Evolutionary conservation across 2,888 invertebrate genomes (phyloP).

Genomic region (Ochlodes sylvanus): DNA sequence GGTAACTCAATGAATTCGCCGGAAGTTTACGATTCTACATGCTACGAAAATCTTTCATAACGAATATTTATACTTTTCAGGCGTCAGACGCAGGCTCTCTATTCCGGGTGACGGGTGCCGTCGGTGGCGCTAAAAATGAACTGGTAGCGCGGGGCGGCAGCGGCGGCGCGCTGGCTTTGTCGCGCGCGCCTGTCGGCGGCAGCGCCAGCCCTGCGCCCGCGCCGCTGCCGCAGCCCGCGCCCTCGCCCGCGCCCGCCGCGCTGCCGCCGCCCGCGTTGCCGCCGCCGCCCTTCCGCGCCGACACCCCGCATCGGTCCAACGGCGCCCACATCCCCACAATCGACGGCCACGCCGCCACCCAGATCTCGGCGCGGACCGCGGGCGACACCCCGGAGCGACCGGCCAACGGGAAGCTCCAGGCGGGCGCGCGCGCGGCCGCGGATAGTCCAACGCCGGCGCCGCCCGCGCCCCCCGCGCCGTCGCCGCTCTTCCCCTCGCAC

Average conservation of each 20-base stretch:
- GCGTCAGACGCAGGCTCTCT: slow-evolving; percentile 77
- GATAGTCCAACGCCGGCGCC: slow-evolving; percentile 79
- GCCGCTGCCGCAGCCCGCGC: slow-evolving; percentile 88
- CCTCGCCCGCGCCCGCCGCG: slow-evolving; percentile 89
- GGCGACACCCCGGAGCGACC: slow-evolving; percentile 77
- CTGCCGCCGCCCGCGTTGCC: slow-evolving; percentile 87
- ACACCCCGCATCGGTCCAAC: slow-evolving; percentile 71
- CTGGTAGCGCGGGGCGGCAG: slow-evolving; percentile 88
- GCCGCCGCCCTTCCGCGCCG: slow-evolving; percentile 86
- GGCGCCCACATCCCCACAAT: slow-evolving; percentile 77
- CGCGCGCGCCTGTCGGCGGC: slow-evolving; percentile 86
- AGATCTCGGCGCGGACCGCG: slow-evolving; percentile 73
- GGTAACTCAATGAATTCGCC: too few species aligned
- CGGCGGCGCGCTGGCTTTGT: slow-evolving; percentile 85
- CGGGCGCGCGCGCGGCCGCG: slow-evolving; percentile 77
- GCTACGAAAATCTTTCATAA: too few species aligned
- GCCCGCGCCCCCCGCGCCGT: slow-evolving; percentile 74
- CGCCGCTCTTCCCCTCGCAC: slow-evolving; percentile 75
- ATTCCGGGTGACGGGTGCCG: slow-evolving; percentile 87
- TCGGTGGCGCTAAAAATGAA: slow-evolving; percentile 87
- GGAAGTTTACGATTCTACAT: too few species aligned
- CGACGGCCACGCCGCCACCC: slow-evolving; percentile 76
- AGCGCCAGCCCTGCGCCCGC: slow-evolving; percentile 87
- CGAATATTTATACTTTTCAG: slow-evolving; percentile 52
- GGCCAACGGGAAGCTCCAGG: slow-evolving; percentile 75